Evolutionary conservation across 2,797 vertebrate genomes (phyloP).

Genomic region (Argentina silus): DNA sequence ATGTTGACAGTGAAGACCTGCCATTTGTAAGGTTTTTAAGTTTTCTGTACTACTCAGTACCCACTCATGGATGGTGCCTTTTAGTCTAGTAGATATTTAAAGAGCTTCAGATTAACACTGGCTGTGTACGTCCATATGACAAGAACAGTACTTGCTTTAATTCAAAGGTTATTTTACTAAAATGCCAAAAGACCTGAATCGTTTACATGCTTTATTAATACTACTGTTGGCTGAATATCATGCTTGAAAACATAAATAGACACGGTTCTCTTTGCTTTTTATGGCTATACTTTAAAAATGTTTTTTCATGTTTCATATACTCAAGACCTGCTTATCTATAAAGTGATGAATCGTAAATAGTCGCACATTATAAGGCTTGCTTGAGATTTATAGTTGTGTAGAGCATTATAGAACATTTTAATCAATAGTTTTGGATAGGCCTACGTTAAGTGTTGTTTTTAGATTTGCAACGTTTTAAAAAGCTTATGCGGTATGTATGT

Average conservation of each 20-base stretch:
- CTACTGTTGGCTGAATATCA: conserved; percentile 55
- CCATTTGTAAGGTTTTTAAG: conserved; percentile 2
- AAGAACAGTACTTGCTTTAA: conserved; percentile 1
- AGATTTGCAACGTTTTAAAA: conserved; percentile 34
- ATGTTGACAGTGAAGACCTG: neutral
- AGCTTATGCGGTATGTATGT: conserved; percentile 16
- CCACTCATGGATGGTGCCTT: conserved; percentile 24
- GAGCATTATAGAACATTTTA: conserved; percentile 40
- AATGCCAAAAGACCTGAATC: conserved; percentile 47
- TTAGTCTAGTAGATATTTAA: conserved; percentile 6
- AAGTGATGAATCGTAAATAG: conserved; percentile 14
- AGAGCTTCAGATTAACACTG: conserved; percentile 9
- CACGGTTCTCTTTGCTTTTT: conserved; percentile 22
- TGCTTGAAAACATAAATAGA: conserved; percentile 47
- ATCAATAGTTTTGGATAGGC: conserved; percentile 41
- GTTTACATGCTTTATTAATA: conserved; percentile 64
- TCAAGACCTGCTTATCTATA: conserved; percentile 17
- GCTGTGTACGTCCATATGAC: neutral
- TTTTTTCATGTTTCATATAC: conserved; percentile 29
- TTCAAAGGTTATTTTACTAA: conserved; percentile 12
- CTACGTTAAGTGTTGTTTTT: conserved; percentile 13
- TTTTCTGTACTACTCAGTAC: conserved; percentile 5
- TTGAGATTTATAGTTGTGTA: conserved; percentile 44
- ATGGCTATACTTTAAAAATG: conserved; percentile 37
- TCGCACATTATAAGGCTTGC: conserved; percentile 46